These are phyloP conservation scores for Macaria liturata DNA, from an alignment of 2,888 invertebrate genomes.

Conservation along the genomic window DNA sequence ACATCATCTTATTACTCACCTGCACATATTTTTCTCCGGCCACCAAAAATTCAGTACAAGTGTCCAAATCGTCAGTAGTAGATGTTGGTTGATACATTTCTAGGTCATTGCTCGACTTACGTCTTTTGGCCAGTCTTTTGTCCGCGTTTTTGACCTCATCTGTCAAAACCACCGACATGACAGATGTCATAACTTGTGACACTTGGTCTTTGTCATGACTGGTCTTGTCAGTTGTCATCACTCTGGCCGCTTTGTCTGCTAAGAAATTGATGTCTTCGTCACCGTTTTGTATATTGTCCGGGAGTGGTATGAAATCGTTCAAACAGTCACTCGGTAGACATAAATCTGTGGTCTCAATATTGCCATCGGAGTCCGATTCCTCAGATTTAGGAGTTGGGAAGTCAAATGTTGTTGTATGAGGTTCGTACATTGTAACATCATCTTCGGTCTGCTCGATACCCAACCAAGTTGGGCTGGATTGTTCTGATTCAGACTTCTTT, in stretches of 20 bases:
- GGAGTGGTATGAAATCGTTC: constrained; percentile 74
- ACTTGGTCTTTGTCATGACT: constrained; percentile 13
- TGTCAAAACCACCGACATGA: no score
- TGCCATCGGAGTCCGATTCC: constrained; percentile 72
- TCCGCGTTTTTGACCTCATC: constrained; percentile 48
- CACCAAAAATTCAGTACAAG: constrained; percentile 60
- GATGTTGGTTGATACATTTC: constrained; percentile 78
- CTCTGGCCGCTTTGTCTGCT: constrained; percentile 72
- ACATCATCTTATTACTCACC: constrained; percentile 52
- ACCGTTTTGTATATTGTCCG: constrained; percentile 58
- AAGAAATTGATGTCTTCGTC: constrained; percentile 72
- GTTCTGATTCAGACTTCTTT: constrained; percentile 46
- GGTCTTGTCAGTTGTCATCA: constrained; percentile 70
- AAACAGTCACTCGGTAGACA: constrained; percentile 75
- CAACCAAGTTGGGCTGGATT: constrained; percentile 18
- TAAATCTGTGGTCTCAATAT: constrained; percentile 70
- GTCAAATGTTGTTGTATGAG: constrained; percentile 74
- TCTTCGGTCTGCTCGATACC: constrained; percentile 55
- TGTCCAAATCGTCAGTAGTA: constrained; percentile 72
- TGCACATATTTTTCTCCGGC: constrained; percentile 73
- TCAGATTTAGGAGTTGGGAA: constrained; percentile 65
- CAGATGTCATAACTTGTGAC: constrained; percentile 19
- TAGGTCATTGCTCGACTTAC: constrained; percentile 71
- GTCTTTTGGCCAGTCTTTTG: constrained; percentile 59
- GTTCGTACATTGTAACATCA: constrained; percentile 78